phyloP scores from a whole-genome alignment of 1,140 invertebrate species.

The Lethrus apterus region DNA sequence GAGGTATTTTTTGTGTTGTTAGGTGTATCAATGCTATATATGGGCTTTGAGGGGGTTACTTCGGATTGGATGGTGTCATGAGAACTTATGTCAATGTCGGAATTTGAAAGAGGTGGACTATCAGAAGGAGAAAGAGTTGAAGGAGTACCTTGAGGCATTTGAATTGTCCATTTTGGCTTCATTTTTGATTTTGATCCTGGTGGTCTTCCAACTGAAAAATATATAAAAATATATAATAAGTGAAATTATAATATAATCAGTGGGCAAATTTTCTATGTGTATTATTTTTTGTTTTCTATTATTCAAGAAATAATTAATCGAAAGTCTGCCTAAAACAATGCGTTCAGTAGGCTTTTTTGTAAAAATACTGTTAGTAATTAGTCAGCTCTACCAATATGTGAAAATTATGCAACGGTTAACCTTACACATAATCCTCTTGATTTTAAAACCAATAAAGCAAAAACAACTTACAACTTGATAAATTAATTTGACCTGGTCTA shows the following conservation, averaged over 20 bases:
- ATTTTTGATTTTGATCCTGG: constrained; percentile 40
- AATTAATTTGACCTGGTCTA: constrained; percentile 26
- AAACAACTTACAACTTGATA: constrained; percentile 8
- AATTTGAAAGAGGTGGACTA: constrained; percentile 20
- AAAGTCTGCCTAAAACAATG: too few relatives aligned
- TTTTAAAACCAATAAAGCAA: constrained; percentile 37
- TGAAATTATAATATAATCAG: too few relatives aligned
- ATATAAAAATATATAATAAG: too few relatives aligned
- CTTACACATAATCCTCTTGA: constrained; percentile 42
- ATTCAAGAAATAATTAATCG: too few relatives aligned
- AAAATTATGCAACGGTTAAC: too few relatives aligned
- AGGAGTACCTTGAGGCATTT: constrained; percentile 39
- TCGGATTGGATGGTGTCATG: constrained; percentile 1
- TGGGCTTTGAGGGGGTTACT: neutral
- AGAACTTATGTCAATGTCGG: constrained; percentile 4
- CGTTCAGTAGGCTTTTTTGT: too few relatives aligned
- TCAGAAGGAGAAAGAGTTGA: constrained; percentile 25
- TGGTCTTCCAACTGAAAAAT: constrained; percentile 42
- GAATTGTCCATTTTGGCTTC: constrained; percentile 35
- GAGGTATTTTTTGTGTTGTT: too few relatives aligned
- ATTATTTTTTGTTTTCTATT: too few relatives aligned
- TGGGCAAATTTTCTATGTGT: too few relatives aligned
- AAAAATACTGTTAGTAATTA: too few relatives aligned
- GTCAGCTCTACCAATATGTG: too few relatives aligned
- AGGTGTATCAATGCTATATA: constrained; percentile 16